Percentiles rank a stretch among this genome's conserved stretches.
These are phyloP conservation scores for Rhingia rostrata DNA, from an alignment of 2,888 invertebrate species.

Conservation along the genomic window DNA sequence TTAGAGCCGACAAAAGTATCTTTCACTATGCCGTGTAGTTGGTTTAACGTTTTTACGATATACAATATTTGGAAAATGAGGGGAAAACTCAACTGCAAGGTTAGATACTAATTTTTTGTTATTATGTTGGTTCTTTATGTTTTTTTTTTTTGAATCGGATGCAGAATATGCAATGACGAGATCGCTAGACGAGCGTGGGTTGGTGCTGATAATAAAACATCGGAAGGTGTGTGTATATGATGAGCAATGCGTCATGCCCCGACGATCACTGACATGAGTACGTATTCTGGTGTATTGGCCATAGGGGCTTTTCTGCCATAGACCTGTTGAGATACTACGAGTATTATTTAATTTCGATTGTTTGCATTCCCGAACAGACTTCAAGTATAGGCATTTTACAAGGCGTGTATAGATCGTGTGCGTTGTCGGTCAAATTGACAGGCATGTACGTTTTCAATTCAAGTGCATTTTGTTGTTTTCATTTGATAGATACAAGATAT, in stretches of 20 bases:
- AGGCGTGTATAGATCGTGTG: conserved; percentile 11
- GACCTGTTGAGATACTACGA: conserved; percentile 26
- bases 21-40: conserved; percentile 17
- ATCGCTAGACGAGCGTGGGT: conserved; percentile 16
- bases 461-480: background rate
- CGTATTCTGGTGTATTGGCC: conserved; percentile 15
- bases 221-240: conserved; percentile 8
- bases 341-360: conserved; percentile 51
- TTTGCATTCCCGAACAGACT: conserved; percentile 12
- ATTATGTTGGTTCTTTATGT: background rate
- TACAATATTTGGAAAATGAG: conserved; percentile 17
- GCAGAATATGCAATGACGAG: conserved; percentile 42
- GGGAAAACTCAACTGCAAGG: conserved; percentile 18
- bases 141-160: conserved; percentile 10
- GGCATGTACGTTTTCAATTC: background rate
- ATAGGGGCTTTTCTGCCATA: background rate
- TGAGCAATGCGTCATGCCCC: conserved; percentile 44
- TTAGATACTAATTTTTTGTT: conserved; percentile 2
- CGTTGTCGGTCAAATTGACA: conserved; percentile 14
- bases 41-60: conserved; percentile 43
- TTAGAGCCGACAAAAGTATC: conserved; percentile 37
- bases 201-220: conserved; percentile 11
- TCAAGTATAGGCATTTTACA: conserved; percentile 9
- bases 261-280: conserved; percentile 32
- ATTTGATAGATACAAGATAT: background rate